Conservation (phyloP, 2,888 invertebrate genomes). For the Aquatica leii region DNA sequence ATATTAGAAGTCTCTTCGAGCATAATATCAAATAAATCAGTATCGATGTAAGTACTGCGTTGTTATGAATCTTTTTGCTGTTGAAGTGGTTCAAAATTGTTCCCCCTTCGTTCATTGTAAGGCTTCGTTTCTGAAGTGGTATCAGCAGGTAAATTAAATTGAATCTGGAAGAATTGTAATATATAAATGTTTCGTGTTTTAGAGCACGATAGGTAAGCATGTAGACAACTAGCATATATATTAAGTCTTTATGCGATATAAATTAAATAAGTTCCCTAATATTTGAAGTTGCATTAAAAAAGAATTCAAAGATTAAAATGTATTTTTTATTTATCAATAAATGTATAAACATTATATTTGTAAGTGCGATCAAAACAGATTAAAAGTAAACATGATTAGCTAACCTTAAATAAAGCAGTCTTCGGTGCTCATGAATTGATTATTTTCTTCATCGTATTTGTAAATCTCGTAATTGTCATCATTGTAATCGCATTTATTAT, state of each 20-base stretch:
- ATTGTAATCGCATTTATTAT: constrained; percentile 11
- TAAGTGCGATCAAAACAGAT: neutral
- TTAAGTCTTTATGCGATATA: too few relatives aligned
- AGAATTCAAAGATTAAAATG: too few relatives aligned
- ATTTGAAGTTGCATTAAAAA: too few relatives aligned
- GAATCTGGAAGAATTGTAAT: constrained; percentile 43
- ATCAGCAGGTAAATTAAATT: constrained; percentile 48
- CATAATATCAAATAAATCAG: constrained; percentile 29
- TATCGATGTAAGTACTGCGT: constrained; percentile 29
- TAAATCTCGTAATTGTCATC: neutral
- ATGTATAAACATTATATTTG: neutral
- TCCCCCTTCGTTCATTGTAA: constrained; percentile 35
- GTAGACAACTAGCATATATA: too few relatives aligned
- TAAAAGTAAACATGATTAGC: neutral
- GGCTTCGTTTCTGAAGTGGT: constrained; percentile 39
- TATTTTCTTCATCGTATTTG: constrained; percentile 6
- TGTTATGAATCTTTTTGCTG: constrained; percentile 34
- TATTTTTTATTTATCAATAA: too few relatives aligned
- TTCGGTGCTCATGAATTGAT: constrained; percentile 29
- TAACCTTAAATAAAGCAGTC: too few relatives aligned
- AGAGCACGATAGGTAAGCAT: constrained; percentile 35
- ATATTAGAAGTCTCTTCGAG: constrained; percentile 16
- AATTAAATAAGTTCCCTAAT: too few relatives aligned
- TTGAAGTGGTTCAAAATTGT: constrained; percentile 36
- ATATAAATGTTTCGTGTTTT: constrained; percentile 39